phyloP scores from a whole-genome alignment of 2,113 vertebrate species.

The Chitala chitala region DNA sequence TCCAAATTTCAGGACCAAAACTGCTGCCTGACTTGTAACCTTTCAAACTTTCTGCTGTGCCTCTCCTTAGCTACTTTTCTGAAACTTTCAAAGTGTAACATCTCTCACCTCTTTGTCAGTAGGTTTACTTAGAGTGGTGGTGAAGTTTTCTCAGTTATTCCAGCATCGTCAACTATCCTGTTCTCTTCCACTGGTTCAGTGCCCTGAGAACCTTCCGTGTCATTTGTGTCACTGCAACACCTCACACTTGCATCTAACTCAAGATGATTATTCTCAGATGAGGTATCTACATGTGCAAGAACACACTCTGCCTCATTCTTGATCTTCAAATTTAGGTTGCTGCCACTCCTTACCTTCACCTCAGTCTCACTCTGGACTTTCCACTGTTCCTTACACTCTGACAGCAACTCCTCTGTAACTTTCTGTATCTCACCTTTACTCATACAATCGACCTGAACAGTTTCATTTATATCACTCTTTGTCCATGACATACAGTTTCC shows the following conservation, averaged over 20 bases:
- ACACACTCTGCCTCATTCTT: not conserved
- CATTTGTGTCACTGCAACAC: not conserved
- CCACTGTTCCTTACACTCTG: not conserved
- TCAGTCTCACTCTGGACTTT: not conserved
- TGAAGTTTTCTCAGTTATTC: not conserved
- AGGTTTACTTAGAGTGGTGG: too few species aligned
- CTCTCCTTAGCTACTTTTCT: too few species aligned
- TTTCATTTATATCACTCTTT: not conserved
- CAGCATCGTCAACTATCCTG: not conserved
- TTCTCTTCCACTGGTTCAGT: not conserved
- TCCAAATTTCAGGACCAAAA: too few species aligned
- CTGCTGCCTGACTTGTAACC: too few species aligned
- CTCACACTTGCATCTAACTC: not conserved
- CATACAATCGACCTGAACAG: not conserved
- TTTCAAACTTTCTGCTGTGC: too few species aligned
- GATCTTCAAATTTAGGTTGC: not conserved
- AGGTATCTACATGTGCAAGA: not conserved
- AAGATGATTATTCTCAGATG: not conserved
- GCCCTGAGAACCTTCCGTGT: not conserved
- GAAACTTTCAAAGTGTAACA: not conserved
- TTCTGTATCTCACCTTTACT: not conserved
- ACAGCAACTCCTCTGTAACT: not conserved
- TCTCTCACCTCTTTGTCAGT: too few species aligned
- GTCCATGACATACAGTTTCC: slow-evolving; percentile 22
- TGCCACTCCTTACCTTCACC: not conserved